These are phyloP conservation scores for Alectoris magna DNA, from an alignment of 2,797 vertebrate genomes.

Conservation along the genomic window DNA sequence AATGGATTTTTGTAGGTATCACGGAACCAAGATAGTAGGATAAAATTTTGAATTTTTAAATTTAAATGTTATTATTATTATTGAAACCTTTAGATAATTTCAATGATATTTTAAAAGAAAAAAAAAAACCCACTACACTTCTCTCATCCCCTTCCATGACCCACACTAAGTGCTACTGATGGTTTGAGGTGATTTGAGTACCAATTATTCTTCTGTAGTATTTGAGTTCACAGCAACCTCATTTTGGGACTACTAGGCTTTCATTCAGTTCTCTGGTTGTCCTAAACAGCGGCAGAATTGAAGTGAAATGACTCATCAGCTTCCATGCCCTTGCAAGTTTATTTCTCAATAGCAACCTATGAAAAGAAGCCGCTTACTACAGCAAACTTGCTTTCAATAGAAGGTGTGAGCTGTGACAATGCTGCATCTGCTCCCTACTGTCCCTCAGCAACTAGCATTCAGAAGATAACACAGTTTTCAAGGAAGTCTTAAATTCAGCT, in stretches of 20 bases:
- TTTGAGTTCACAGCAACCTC: background rate
- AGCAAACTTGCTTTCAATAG: background rate
- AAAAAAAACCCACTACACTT: background rate
- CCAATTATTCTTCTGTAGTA: background rate
- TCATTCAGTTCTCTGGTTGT: background rate
- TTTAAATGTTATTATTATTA: background rate
- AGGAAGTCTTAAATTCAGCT: background rate
- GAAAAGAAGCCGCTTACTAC: background rate
- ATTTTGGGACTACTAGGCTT: background rate
- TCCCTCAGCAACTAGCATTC: background rate
- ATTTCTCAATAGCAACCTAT: background rate
- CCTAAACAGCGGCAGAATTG: constrained; percentile 1
- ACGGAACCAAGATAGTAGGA: no score
- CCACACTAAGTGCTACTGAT: background rate
- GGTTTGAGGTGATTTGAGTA: accelerated
- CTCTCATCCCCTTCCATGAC: background rate
- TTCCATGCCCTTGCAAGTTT: background rate
- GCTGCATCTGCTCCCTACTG: background rate
- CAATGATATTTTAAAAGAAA: background rate
- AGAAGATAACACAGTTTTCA: background rate
- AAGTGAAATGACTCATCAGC: background rate
- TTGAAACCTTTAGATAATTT: background rate
- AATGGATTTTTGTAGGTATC: background rate
- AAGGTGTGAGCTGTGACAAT: background rate
- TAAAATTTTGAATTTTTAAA: no score